Percentiles rank a stretch among this genome's conserved stretches.
These are phyloP conservation scores for Chrysaora quinquecirrha DNA, from an alignment of 30 jellyfish, hydroid and myxozoan species.

Conservation along the genomic window DNA sequence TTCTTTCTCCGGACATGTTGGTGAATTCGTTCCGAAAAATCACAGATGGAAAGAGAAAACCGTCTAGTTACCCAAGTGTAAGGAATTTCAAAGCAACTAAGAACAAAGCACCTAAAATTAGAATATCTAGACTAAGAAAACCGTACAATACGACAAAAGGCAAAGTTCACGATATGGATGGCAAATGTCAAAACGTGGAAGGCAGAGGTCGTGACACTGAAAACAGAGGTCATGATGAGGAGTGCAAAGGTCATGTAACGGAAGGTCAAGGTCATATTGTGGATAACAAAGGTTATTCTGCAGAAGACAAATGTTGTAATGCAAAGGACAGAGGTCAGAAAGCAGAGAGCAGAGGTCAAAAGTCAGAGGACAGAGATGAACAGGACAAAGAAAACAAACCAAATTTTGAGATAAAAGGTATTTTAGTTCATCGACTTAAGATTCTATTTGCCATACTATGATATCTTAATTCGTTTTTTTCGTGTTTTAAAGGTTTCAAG, in stretches of 20 bases:
- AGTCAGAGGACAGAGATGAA: not conserved
- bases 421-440: too few relatives aligned
- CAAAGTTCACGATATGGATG: too few relatives aligned
- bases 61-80: not conserved
- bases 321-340: not conserved
- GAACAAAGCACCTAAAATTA: not conserved
- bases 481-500: too few relatives aligned
- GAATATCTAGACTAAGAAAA: too few relatives aligned
- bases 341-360: conserved; percentile 4
- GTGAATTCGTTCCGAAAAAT: not conserved
- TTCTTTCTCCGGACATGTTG: not conserved
- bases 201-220: not conserved
- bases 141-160: too few relatives aligned
- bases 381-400: not conserved
- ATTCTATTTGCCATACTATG: too few relatives aligned
- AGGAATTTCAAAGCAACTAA: not conserved
- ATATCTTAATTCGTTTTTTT: too few relatives aligned
- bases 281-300: too few relatives aligned
- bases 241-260: not conserved
- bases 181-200: not conserved
- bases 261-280: not conserved
- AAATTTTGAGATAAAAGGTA: not conserved
- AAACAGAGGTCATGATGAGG: not conserved
- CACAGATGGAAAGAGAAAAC: not conserved
- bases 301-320: too few relatives aligned